Conservation (phyloP, 2,113 vertebrate species). For the Hypocryptadius cinnamomeus region DNA sequence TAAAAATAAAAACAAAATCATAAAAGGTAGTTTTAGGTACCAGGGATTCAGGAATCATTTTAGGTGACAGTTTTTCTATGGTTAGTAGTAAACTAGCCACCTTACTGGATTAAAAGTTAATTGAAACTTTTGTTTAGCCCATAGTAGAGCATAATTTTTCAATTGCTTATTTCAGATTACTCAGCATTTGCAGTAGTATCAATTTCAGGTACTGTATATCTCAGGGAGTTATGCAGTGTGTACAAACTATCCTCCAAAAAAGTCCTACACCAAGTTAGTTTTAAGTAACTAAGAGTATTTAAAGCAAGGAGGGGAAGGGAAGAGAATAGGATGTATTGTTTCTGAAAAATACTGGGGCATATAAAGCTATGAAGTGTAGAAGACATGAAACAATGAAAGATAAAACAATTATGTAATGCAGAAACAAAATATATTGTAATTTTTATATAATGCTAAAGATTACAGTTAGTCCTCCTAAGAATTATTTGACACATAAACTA, state of each 20-base stretch:
- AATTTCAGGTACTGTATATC: not conserved
- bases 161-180: not conserved
- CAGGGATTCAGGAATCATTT: not conserved
- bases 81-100: not conserved
- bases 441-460: not conserved
- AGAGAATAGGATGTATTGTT: not conserved
- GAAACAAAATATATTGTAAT: not conserved
- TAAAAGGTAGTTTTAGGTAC: not conserved
- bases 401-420: not conserved
- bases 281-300: not conserved
- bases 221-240: not conserved
- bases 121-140: not conserved
- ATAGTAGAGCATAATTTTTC: not conserved
- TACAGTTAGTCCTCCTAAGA: not conserved
- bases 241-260: not conserved
- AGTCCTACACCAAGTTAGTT: not conserved
- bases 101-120: not conserved
- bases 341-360: not conserved
- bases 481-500: not conserved
- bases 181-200: not conserved
- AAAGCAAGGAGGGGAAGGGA: not conserved
- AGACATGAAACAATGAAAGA: not conserved
- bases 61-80: not conserved
- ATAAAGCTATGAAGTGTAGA: not conserved
- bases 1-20: not conserved